Percentiles rank a stretch among this genome's conserved stretches.
phyloP scores from a whole-genome alignment of 2,113 vertebrate genomes.

The Speoplatyrhinus poulsoni region DNA sequence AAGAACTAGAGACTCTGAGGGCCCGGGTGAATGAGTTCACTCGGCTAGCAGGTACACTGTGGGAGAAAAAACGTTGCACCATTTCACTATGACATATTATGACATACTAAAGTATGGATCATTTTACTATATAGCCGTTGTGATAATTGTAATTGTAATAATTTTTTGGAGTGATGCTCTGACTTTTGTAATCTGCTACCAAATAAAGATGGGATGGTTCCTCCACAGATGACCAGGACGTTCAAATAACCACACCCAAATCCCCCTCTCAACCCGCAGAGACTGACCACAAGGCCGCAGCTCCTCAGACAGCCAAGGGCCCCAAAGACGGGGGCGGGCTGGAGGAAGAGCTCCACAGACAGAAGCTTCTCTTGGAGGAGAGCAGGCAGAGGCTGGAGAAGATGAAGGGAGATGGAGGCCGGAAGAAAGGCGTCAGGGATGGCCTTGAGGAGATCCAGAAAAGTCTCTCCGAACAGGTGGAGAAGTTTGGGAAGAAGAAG shows the following conservation, averaged over 20 bases:
- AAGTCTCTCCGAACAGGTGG: slow-evolving; percentile 70
- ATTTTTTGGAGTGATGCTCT: too few relatives aligned
- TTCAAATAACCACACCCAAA: slow-evolving; percentile 13
- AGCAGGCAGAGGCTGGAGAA: slow-evolving; percentile 70
- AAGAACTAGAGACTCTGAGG: slow-evolving; percentile 71
- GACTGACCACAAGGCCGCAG: slow-evolving; percentile 24
- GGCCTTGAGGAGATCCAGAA: slow-evolving; percentile 71
- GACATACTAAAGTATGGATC: too few relatives aligned
- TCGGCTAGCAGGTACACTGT: slow-evolving; percentile 65
- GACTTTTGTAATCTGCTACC: background rate
- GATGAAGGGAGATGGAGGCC: slow-evolving; percentile 64
- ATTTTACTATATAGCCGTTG: too few relatives aligned
- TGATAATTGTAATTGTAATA: too few relatives aligned
- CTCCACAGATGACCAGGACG: slow-evolving; percentile 49
- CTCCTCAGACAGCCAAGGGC: slow-evolving; percentile 34
- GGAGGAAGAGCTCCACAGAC: slow-evolving; percentile 67
- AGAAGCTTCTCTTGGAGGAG: slow-evolving; percentile 71
- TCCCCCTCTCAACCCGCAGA: slow-evolving; percentile 34
- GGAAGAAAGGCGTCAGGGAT: slow-evolving; percentile 62
- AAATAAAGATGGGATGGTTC: slow-evolving; percentile 11
- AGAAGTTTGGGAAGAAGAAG: slow-evolving; percentile 68
- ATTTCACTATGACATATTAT: background rate
- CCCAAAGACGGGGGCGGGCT: slow-evolving; percentile 27
- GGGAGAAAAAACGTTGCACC: background rate
- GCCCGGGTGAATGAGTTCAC: slow-evolving; percentile 68